A percentile compares a stretch with the other conserved stretches of the same genome.
Evolutionary conservation across 2,888 invertebrate species (phyloP).

Genomic region (Agrochola circellaris): DNA sequence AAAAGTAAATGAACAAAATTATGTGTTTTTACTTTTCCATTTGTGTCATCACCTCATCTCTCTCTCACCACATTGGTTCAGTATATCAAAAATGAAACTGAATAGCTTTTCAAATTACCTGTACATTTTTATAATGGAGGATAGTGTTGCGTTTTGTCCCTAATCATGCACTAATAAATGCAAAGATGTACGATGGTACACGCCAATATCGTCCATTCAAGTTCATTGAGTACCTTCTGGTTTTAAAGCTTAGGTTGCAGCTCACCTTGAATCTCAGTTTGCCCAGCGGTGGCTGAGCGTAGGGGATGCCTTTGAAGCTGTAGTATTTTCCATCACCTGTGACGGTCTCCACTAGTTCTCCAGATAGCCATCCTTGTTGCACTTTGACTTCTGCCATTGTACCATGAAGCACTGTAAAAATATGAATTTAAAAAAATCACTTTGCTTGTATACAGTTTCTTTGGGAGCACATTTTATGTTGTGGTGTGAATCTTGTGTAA

Average conservation of each 20-base stretch:
- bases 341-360: conserved; percentile 64
- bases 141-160: background rate
- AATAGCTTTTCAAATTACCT: background rate
- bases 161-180: background rate
- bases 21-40: background rate
- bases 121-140: background rate
- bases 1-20: background rate
- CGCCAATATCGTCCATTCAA: background rate
- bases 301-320: conserved; percentile 86
- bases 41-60: background rate
- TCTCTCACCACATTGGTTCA: too few species aligned
- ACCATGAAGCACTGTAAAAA: conserved; percentile 11
- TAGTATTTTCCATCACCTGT: conserved; percentile 70
- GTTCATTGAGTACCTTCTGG: background rate
- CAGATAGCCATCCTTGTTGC: conserved; percentile 71
- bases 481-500: background rate
- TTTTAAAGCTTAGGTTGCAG: background rate
- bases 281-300: conserved; percentile 86
- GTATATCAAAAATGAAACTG: background rate
- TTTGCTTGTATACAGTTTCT: background rate
- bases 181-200: background rate
- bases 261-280: conserved; percentile 86
- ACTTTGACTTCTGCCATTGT: conserved; percentile 69
- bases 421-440: background rate
- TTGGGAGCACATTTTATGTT: background rate